A percentile compares a stretch with the other conserved stretches of the same genome.
Evolutionary conservation across 2,113 vertebrate genomes (phyloP).

Genomic region (Passer domesticus): DNA sequence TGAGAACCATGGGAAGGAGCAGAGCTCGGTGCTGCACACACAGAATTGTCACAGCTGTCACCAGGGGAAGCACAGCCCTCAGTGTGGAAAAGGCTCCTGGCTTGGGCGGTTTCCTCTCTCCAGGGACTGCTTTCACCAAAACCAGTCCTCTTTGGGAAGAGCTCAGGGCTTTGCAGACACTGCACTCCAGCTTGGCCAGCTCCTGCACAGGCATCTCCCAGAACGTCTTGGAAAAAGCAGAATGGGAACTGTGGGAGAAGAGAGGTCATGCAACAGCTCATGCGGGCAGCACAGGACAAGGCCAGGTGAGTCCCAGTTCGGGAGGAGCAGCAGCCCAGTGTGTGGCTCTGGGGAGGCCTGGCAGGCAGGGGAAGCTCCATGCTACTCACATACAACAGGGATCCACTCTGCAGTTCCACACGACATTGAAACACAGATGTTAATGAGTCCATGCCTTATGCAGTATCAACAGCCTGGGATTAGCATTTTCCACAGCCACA

Average conservation of each 20-base stretch:
- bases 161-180: neutral
- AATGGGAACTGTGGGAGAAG: neutral
- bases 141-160: neutral
- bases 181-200: neutral
- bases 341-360: neutral
- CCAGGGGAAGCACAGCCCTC: neutral
- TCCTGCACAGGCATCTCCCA: neutral
- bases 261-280: slow-evolving; percentile 71
- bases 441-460: slow-evolving; percentile 51
- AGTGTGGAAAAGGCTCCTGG: accelerated
- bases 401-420: slow-evolving; percentile 78
- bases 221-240: slow-evolving; percentile 59
- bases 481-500: neutral
- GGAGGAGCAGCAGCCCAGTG: neutral
- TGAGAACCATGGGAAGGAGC: neutral
- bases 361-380: slow-evolving; percentile 46
- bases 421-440: slow-evolving; percentile 67
- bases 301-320: neutral
- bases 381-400: slow-evolving; percentile 87
- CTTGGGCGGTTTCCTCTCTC: neutral
- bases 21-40: neutral
- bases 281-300: slow-evolving; percentile 12
- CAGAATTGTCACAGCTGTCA: neutral
- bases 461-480: neutral
- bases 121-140: neutral